Base-by-base conservation (phyloP, 2,797 vertebrate genomes). In the Sebastes kiyomatsui region DNA sequence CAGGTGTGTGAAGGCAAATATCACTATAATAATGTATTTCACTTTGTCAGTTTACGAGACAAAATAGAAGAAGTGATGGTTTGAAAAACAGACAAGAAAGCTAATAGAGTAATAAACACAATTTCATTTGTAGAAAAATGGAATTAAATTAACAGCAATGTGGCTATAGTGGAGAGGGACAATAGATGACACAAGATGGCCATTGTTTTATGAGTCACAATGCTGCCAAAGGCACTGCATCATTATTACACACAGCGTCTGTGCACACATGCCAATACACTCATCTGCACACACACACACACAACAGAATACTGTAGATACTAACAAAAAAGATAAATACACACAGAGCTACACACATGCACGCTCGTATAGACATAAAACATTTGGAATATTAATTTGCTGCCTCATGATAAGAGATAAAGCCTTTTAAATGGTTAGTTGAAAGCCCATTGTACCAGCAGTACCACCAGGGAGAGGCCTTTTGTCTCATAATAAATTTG, bases 351-450 rank as follows among this genome's bases (percentile, higher is more conserved):
- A 54, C 66, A 52, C 28, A 56, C 12, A 38, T 7, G 32, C 7
- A 38, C 11, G 18, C 23, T n/a, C 8, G 23, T n/a, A 49, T 4
- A 59, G 74, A 64, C 56, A 79, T 65, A 75, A 86, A 65, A 60
- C 33, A 54, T 80, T 72, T 88, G 49, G 33, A 80, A 84, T 87
- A 87, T 85, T 79, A 79, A 92, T 87, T 87, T 83, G 73, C 85
- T 65, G 77, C 75, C 65, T 56, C 28, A 11, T 54, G 72, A 89
- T 87, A 67, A 81, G 74, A 89, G 80, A 83, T 79, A 38, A 85
- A 84, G 75, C 56, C 71, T 75, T 89, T 85, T 77, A 82, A 88
- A 86, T 77, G 77, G 79, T 72, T 72, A 56, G 72, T 75, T 89
- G 61, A 89, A 88, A 85, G 79, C 49, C 65, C 54, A 78, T 81